Evolutionary conservation across 2,797 vertebrate genomes (phyloP), one percentile per base, ranked within the genome.

Genomic region (Podarcis lilfordi): DNA sequence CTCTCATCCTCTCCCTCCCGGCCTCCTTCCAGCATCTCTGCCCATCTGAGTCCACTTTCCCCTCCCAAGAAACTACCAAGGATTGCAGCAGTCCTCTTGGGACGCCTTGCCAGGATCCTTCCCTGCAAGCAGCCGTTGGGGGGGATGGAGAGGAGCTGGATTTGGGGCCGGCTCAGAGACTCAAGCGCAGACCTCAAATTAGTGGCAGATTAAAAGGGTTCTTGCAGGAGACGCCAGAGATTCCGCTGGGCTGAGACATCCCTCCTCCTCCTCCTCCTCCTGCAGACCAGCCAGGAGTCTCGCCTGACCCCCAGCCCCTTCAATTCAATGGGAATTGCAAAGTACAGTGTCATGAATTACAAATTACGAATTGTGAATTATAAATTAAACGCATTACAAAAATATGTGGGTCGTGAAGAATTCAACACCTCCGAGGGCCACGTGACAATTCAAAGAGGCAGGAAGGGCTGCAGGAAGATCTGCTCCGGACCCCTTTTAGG

Each of bases 261-360:
- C 76, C 50, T 55, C 50, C 50, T 55, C 27, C 40, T 10, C 13
- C 76, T 37, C 66, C 29, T 29, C 35, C 68, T 40, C 3, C 2
- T 55, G 2, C 3, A 35, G 82, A 11, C 15, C 23, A 61, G 83
- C 17, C 50, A 15, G 37, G 37, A 29, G 3, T 15, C 64, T 82
- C 80, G 2, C 21, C 3, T 25, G 74, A 23, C 74, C 37, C 50
- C 83, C 0, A 43, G 59, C 75, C 61, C 75, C 29, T 13, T 6
- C 37, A 45, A 29, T 45, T 78, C 75, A 45, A 50, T 45, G 84
- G 74, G 84, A 78, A 86, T 78, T 45, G 84, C 27, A 77, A 78
- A 78, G 75, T 85, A 77, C 17, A 45, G 23, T 66, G 27, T 77
- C 84, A 85, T 66, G 74, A 85, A 85, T 85, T 77, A 45, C 84